These are phyloP conservation scores for Laterallus jamaicensis DNA, from an alignment of 2,113 vertebrate species.

Conservation along the genomic window DNA sequence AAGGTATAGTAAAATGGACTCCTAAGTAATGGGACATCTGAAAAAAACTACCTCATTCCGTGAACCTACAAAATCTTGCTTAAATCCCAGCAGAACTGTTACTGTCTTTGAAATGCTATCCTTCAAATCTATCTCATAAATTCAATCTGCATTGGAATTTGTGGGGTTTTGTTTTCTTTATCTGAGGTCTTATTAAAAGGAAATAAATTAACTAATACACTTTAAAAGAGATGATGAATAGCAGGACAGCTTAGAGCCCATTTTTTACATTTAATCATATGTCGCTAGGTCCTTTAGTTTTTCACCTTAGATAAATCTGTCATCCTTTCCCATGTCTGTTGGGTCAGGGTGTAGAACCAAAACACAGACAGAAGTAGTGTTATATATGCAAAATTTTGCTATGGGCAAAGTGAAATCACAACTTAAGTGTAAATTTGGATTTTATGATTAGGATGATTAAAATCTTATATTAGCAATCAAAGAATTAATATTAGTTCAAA, in stretches of 20 bases:
- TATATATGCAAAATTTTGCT: neutral
- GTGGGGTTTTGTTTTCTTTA: neutral
- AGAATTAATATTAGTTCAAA: neutral
- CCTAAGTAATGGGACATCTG: neutral
- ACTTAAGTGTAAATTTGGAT: neutral
- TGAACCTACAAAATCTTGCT: neutral
- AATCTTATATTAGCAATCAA: neutral
- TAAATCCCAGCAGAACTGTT: neutral
- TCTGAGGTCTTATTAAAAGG: neutral
- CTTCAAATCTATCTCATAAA: neutral
- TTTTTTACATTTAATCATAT: neutral
- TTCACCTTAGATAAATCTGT: neutral
- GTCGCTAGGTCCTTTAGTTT: neutral
- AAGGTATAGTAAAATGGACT: neutral
- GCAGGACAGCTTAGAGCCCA: neutral
- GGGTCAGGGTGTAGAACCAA: neutral
- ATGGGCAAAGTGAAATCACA: neutral
- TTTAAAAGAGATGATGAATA: neutral
- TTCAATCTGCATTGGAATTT: neutral
- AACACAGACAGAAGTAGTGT: neutral
- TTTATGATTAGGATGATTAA: neutral
- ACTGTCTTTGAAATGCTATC: neutral
- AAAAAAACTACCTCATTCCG: accelerated
- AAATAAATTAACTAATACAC: neutral
- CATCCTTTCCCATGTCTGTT: neutral